phyloP scores from a whole-genome alignment of 37 sponge, comb jelly and placozoan genomes.

The Amphimedon queenslandica region DNA sequence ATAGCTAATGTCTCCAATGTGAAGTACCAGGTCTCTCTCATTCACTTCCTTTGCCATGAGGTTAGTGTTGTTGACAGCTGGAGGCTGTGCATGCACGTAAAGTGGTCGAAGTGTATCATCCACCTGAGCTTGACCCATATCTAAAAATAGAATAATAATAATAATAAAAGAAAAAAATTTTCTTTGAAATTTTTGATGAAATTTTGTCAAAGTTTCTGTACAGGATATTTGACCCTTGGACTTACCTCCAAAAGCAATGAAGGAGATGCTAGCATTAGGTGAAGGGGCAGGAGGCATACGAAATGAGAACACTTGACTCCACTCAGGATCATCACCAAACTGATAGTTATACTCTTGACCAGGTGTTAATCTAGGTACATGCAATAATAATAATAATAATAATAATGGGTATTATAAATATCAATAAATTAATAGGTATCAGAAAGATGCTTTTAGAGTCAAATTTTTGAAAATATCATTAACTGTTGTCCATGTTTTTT shows the following conservation, averaged over 20 bases:
- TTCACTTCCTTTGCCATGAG: constrained; percentile 22
- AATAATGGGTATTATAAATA: too few species aligned
- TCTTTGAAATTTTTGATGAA: too few species aligned
- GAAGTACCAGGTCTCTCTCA: constrained; percentile 64
- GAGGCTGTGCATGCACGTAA: constrained; percentile 30
- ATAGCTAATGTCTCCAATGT: constrained; percentile 85
- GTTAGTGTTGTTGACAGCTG: constrained; percentile 50
- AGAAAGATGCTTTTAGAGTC: too few species aligned
- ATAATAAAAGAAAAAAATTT: neutral
- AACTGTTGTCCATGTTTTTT: too few species aligned
- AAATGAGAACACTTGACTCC: constrained; percentile 48
- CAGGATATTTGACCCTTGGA: too few species aligned
- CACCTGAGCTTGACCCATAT: constrained; percentile 53
- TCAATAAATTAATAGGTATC: too few species aligned
- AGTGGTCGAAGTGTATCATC: constrained; percentile 37
- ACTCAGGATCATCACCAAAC: constrained; percentile 54
- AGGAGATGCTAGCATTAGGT: constrained; percentile 14
- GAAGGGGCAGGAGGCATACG: constrained; percentile 27
- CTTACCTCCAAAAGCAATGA: constrained; percentile 66
- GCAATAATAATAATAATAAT: too few species aligned
- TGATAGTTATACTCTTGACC: constrained; percentile 55
- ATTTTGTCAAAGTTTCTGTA: too few species aligned
- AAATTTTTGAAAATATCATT: too few species aligned
- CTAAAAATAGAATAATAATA: constrained; percentile 6
- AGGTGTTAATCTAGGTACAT: too few species aligned